Conservation (phyloP, 2,113 vertebrate species). For the Phalacrocorax carbo region DNA sequence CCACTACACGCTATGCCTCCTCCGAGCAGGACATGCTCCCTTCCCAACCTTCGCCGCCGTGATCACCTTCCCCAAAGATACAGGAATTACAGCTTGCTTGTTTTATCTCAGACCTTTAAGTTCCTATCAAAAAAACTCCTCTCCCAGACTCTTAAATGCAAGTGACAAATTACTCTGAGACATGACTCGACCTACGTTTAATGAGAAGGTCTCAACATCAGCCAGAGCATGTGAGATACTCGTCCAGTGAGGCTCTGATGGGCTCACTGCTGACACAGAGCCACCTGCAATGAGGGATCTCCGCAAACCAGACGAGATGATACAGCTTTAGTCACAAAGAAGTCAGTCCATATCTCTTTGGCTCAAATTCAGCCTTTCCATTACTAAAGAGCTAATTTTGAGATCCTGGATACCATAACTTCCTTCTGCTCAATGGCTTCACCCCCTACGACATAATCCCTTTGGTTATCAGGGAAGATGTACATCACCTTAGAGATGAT, state of each 20-base stretch:
- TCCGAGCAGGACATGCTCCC: background rate
- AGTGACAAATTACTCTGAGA: background rate
- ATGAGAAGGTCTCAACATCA: background rate
- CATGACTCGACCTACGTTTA: background rate
- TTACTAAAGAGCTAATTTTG: background rate
- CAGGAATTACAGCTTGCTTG: background rate
- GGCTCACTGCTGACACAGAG: background rate
- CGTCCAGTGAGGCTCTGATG: background rate
- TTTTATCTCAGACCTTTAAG: background rate
- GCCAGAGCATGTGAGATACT: rapidly evolving
- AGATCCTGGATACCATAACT: background rate
- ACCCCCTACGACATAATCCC: background rate
- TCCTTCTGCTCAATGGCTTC: background rate
- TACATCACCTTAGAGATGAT: background rate
- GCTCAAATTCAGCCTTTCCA: background rate
- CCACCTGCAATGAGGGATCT: background rate
- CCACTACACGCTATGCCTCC: background rate
- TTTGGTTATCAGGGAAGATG: background rate
- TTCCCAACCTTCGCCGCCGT: background rate
- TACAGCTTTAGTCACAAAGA: background rate
- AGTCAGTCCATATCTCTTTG: background rate
- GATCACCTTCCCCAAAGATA: background rate
- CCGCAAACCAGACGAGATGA: background rate
- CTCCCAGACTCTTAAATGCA: background rate
- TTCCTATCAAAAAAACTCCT: background rate